phyloP scores from a whole-genome alignment of 1,140 invertebrate genomes.

The Campoletis sonorensis region DNA sequence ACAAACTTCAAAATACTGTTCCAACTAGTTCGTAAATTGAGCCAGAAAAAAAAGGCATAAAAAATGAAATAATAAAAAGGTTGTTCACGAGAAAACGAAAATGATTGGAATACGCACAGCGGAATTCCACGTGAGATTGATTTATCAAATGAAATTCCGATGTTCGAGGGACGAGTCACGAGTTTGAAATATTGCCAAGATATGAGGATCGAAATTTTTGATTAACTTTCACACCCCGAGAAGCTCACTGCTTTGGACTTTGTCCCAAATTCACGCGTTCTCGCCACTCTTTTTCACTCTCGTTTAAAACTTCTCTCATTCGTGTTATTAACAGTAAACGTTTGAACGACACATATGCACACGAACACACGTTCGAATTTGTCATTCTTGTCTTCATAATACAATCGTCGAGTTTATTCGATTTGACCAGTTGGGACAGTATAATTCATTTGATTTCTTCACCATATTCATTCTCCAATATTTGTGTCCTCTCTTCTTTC shows the following conservation, averaged over 20 bases:
- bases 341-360: not conserved
- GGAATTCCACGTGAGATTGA: slow-evolving; percentile 15
- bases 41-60: not conserved
- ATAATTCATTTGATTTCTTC: not conserved
- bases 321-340: slow-evolving; percentile 2
- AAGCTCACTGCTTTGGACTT: slow-evolving; percentile 38
- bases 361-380: not conserved
- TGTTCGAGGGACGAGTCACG: not conserved
- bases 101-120: not conserved
- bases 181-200: slow-evolving; percentile 3
- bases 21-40: not conserved
- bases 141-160: slow-evolving; percentile 30
- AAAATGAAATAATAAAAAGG: not conserved
- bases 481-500: not conserved
- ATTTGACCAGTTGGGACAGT: not conserved
- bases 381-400: not conserved
- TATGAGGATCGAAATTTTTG: slow-evolving; percentile 9
- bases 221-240: not conserved
- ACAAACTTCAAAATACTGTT: too few relatives aligned
- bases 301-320: not conserved
- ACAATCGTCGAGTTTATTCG: slow-evolving; percentile 22
- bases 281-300: slow-evolving; percentile 22
- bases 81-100: not conserved
- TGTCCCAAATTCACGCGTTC: slow-evolving; percentile 38
- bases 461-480: not conserved